Evolutionary conservation across 2,113 vertebrate species (phyloP), one percentile per base, ranked within the genome.

Genomic region (Numida meleagris): DNA sequence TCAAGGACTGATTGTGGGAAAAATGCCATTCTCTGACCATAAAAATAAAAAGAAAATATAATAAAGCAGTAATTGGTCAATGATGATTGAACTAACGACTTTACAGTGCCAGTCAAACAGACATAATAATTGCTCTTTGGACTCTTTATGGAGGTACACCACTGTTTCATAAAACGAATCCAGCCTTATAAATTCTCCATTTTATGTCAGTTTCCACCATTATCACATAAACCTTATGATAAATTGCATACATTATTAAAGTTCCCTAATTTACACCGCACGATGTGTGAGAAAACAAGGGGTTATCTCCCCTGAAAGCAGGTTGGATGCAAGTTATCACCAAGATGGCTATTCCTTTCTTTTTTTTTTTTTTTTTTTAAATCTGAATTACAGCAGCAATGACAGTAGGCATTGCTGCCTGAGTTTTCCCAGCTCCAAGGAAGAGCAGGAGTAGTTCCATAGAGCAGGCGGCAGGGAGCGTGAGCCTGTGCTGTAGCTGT

Each of bases 41-140:
- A 98, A 98, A 98, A 98, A 97, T 73, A 97, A 97, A 98, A 96
- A 96, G 85, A 97, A 98, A 98, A 97, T 97, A 97, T 86, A 97
- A 97, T 98, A 98, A 98, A 98, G 82, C 88, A 93, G 95, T 96
- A 97, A 98, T 97, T 96, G 95, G 96, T 98, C 97, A 96, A 96
- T 97, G 96, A 96, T 87, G 80, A 97, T 83, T 94, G 96, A 97
- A 96, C 95, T 94, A 97, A 97, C 88, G 58, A 94, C 93, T 97
- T 98, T 97, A 97, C 91, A 29, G 93, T 96, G 87, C 79, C 88
- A 96, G 88, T 94, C 90, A 97, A 97, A 96, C 96, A 97, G 15
- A 61, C 88, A 87, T 87, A 91, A 92, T 96, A 96, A 96, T 96
- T 97, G 98, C 92, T 97, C 97, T 98, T 98, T 98, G 97, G 95